Evolutionary conservation across 2,888 invertebrate species (phyloP).

Genomic region (Polydrusus cervinus): DNA sequence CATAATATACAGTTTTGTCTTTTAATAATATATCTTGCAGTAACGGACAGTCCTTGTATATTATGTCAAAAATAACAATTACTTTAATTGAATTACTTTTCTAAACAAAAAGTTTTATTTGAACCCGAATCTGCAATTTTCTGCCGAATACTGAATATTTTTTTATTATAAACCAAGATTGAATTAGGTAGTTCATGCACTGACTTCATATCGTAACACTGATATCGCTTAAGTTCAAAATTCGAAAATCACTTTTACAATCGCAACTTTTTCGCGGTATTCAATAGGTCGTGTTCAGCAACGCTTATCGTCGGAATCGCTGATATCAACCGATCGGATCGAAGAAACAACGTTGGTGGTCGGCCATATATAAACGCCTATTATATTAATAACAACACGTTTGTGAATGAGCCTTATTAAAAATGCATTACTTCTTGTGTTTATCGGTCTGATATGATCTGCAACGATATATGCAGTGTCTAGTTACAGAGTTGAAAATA

Average conservation of each 20-base stretch:
- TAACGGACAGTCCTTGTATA: too few species aligned
- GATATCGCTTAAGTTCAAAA: not conserved
- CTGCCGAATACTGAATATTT: too few species aligned
- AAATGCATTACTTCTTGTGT: slow-evolving; percentile 56
- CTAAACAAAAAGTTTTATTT: too few species aligned
- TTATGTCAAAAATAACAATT: too few species aligned
- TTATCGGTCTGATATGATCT: slow-evolving; percentile 50
- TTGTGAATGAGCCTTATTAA: slow-evolving; percentile 55
- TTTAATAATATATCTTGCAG: too few species aligned
- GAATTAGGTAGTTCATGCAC: too few species aligned
- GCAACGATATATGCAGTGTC: slow-evolving; percentile 45
- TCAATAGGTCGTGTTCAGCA: slow-evolving; percentile 31
- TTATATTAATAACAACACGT: slow-evolving; percentile 57
- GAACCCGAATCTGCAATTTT: too few species aligned
- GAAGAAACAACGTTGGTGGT: slow-evolving; percentile 53
- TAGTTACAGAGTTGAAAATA: slow-evolving; percentile 47
- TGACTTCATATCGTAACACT: too few species aligned
- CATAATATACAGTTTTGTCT: too few species aligned
- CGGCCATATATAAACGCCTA: slow-evolving; percentile 57
- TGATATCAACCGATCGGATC: slow-evolving; percentile 38
- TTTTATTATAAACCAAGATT: too few species aligned
- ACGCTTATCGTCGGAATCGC: slow-evolving; percentile 42
- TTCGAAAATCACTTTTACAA: slow-evolving; percentile 10
- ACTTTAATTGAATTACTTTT: too few species aligned
- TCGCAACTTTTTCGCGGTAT: slow-evolving; percentile 36